phyloP scores from a whole-genome alignment of 2,113 vertebrate species.

The Rhadina sibilatrix region DNA sequence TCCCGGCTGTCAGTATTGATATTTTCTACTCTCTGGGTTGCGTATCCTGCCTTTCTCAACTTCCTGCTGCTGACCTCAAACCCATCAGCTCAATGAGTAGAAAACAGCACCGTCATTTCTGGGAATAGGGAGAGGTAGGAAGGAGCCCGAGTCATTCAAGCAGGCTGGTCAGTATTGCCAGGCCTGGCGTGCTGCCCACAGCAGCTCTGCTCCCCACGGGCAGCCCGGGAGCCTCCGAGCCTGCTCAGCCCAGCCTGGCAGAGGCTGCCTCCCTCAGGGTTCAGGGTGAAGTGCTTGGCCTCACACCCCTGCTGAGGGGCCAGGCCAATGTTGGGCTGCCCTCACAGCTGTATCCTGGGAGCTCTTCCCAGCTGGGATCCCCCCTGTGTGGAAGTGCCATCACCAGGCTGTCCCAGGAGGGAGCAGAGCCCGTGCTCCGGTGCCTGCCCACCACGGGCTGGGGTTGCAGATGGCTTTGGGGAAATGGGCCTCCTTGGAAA shows the following conservation, averaged over 20 bases:
- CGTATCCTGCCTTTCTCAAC: not conserved
- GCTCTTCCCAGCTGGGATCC: not conserved
- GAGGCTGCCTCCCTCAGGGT: not conserved
- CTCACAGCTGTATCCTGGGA: rapidly evolving
- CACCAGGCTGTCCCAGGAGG: not conserved
- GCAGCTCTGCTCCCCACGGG: no score
- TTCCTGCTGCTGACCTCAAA: slow-evolving; percentile 19
- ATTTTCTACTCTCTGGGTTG: not conserved
- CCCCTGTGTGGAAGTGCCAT: not conserved
- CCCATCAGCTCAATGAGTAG: not conserved
- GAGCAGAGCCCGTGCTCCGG: not conserved
- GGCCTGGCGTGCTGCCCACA: not conserved
- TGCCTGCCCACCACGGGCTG: rapidly evolving
- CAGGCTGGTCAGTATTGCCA: rapidly evolving
- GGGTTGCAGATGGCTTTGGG: not conserved
- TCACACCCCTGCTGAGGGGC: rapidly evolving
- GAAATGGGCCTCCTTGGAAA: not conserved
- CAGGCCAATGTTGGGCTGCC: rapidly evolving
- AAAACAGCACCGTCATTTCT: slow-evolving; percentile 7
- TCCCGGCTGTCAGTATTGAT: not conserved
- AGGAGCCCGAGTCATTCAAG: not conserved
- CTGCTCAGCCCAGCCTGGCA: rapidly evolving
- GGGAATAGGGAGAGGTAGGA: not conserved
- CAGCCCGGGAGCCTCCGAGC: not conserved
- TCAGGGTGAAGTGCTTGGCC: not conserved